Evolutionary conservation across 2,888 invertebrate species (phyloP).

Genomic region (Morinoia aosen): DNA sequence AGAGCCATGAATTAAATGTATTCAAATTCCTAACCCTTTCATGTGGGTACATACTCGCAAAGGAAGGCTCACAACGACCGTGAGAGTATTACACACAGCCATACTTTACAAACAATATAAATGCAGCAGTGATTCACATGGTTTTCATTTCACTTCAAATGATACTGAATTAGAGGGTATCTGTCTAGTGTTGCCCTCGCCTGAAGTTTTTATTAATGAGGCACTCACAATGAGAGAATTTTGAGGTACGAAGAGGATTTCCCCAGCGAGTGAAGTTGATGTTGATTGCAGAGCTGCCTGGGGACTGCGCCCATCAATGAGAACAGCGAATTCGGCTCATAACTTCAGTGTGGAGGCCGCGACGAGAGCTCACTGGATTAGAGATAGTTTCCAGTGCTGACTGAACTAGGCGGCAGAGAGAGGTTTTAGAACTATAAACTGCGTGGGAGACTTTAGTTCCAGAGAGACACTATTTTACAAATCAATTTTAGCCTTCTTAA

Average conservation of each 20-base stretch:
- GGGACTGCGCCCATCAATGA: constrained; percentile 37
- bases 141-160: not conserved
- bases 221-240: not conserved
- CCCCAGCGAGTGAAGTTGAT: constrained; percentile 7
- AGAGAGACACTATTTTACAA: too few relatives aligned
- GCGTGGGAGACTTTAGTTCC: too few relatives aligned
- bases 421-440: too few relatives aligned
- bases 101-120: not conserved
- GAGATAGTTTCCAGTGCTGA: not conserved
- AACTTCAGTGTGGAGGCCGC: not conserved
- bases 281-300: constrained; percentile 8
- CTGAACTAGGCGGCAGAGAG: not conserved
- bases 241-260: not conserved
- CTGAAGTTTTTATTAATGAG: constrained; percentile 22
- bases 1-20: too few relatives aligned
- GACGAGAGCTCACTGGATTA: not conserved
- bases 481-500: too few relatives aligned
- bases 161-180: not conserved
- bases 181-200: not conserved
- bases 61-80: not conserved
- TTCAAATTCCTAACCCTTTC: too few relatives aligned
- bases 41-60: too few relatives aligned
- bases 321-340: not conserved
- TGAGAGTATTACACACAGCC: not conserved
- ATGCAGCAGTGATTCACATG: not conserved